A percentile compares a stretch with the other conserved stretches of the same genome.
Evolutionary conservation across 2,888 invertebrate species (phyloP).

Genomic region (Acanthosepion esculentum): DNA sequence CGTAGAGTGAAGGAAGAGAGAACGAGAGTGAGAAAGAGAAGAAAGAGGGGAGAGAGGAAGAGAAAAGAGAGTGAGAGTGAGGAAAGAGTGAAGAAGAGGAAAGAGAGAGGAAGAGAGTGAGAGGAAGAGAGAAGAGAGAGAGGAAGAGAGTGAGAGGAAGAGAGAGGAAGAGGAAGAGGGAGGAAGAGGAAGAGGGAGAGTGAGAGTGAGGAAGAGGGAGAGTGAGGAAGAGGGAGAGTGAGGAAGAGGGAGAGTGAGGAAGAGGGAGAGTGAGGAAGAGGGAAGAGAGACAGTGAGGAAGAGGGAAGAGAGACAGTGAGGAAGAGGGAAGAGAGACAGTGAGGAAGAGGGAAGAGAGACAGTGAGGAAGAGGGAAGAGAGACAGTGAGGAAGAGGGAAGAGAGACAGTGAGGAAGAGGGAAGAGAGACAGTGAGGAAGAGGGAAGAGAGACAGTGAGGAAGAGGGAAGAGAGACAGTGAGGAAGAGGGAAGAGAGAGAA

Average conservation of each 20-base stretch:
- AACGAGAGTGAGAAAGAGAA: no score
- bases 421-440: background rate
- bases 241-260: no score
- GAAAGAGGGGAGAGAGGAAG: no score
- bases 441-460: background rate
- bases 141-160: no score
- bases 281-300: background rate
- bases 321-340: background rate
- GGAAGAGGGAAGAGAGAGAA: background rate
- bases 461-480: background rate
- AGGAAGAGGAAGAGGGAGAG: background rate
- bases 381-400: no score
- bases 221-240: background rate
- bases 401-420: no score
- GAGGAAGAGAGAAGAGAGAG: background rate
- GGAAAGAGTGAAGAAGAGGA: no score
- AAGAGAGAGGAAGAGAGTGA: no score
- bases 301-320: background rate
- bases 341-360: no score
- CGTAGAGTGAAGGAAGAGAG: background rate
- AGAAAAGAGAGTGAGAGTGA: no score
- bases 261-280: no score
- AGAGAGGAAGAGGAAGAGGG: background rate
- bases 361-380: background rate
- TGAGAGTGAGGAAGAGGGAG: background rate